These are phyloP conservation scores for Calliopsis andreniformis DNA, from an alignment of 1,140 invertebrate genomes.

Conservation along the genomic window DNA sequence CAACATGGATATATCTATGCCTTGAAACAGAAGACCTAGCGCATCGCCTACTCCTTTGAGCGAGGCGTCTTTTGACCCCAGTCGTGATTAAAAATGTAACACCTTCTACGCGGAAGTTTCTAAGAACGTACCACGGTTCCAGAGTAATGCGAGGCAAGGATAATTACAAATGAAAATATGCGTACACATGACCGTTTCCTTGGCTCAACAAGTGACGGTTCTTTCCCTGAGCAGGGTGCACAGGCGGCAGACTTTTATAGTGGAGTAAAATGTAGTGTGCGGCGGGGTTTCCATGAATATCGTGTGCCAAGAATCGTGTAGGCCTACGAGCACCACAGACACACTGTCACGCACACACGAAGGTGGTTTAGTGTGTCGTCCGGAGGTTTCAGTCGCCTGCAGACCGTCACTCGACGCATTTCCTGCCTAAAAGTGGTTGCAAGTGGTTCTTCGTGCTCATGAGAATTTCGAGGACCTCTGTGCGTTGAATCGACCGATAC, in stretches of 20 bases:
- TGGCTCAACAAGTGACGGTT: constrained; percentile 36
- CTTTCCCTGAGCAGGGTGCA: not conserved
- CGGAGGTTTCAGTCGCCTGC: constrained; percentile 39
- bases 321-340: not conserved
- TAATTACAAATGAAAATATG: not conserved
- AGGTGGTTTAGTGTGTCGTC: not conserved
- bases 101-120: too few species aligned
- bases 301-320: not conserved
- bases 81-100: too few species aligned
- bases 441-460: constrained; percentile 38
- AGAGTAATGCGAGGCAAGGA: too few species aligned
- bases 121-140: too few species aligned
- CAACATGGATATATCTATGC: not conserved
- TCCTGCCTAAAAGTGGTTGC: constrained; percentile 48
- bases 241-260: not conserved
- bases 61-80: too few species aligned
- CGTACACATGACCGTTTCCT: not conserved
- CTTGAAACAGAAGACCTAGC: too few species aligned
- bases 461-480: constrained; percentile 8
- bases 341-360: not conserved
- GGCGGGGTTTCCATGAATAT: constrained; percentile 35
- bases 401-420: constrained; percentile 37
- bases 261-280: constrained; percentile 12
- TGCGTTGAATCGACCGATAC: constrained; percentile 1
- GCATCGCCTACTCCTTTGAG: too few species aligned